Evolutionary conservation across 1,140 invertebrate genomes (phyloP).

Genomic region (Eumeta japonica): DNA sequence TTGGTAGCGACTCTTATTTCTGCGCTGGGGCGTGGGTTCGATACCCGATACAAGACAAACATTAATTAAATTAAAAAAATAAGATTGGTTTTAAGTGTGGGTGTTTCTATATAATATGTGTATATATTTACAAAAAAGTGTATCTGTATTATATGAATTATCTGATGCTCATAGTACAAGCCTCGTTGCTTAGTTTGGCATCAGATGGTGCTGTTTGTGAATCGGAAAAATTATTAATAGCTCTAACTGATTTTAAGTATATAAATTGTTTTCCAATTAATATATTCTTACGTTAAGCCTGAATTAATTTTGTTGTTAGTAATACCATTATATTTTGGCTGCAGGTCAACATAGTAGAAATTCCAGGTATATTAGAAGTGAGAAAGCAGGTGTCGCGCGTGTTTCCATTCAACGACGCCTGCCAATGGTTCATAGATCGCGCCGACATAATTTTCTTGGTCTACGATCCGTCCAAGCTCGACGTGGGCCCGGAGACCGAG

Average conservation of each 20-base stretch:
- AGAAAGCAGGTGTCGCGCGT: conserved; percentile 88
- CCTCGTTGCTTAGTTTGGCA: no score
- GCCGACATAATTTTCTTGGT: conserved; percentile 93
- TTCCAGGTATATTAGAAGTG: conserved; percentile 92
- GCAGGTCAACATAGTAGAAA: conserved; percentile 93
- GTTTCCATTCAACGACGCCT: conserved; percentile 93
- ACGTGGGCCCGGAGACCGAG: conserved; percentile 92
- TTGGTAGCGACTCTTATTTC: no score
- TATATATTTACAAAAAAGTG: no score
- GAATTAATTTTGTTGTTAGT: conserved; percentile 1
- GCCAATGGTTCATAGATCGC: conserved; percentile 94
- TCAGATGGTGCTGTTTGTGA: no score
- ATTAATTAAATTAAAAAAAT: neutral
- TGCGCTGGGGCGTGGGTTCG: no score
- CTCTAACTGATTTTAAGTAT: neutral
- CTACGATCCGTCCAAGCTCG: conserved; percentile 92
- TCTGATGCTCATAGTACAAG: no score
- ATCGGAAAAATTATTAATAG: no score
- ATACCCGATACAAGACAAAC: no score
- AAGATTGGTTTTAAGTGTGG: no score
- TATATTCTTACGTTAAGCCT: no score
- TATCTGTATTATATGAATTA: no score
- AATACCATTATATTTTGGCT: conserved; percentile 20
- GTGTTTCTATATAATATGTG: no score
- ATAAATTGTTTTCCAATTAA: neutral